phyloP scores from a whole-genome alignment of 2,888 invertebrate species.

The Agonopterix arenella region DNA sequence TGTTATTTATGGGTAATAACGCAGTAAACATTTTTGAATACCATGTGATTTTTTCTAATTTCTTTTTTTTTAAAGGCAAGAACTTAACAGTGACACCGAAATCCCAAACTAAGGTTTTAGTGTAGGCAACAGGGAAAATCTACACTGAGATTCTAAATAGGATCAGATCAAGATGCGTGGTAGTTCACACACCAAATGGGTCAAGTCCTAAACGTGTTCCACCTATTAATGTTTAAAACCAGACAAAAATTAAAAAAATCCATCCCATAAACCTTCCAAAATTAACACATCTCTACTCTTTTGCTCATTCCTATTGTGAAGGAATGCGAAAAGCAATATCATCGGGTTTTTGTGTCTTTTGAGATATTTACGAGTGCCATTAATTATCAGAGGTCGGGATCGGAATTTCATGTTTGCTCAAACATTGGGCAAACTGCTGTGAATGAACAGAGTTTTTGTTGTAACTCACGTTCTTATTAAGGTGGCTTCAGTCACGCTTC shows the following conservation, averaged over 20 bases:
- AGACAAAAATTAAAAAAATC: background rate
- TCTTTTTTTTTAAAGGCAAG: too few species aligned
- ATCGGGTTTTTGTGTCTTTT: slow-evolving; percentile 28
- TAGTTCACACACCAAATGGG: too few species aligned
- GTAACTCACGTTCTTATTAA: too few species aligned
- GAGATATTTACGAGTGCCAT: slow-evolving; percentile 41
- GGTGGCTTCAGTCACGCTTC: too few species aligned
- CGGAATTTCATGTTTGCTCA: slow-evolving; percentile 16
- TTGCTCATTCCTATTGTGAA: slow-evolving; percentile 17
- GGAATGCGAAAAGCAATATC: slow-evolving; percentile 27
- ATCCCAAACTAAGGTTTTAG: too few species aligned
- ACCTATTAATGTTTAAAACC: background rate
- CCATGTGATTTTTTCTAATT: too few species aligned
- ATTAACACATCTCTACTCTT: slow-evolving; percentile 38
- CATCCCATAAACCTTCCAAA: slow-evolving; percentile 14
- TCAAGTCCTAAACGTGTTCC: too few species aligned
- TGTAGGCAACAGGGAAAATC: too few species aligned
- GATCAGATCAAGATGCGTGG: too few species aligned
- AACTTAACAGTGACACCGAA: too few species aligned
- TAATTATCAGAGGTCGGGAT: slow-evolving; percentile 27
- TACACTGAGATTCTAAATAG: too few species aligned
- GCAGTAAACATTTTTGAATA: too few species aligned
- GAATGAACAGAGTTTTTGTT: slow-evolving; percentile 4
- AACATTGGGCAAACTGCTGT: slow-evolving; percentile 9
- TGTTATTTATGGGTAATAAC: background rate